Evolutionary conservation across 2,797 vertebrate species (phyloP).

Genomic region (Poecilia wingei): DNA sequence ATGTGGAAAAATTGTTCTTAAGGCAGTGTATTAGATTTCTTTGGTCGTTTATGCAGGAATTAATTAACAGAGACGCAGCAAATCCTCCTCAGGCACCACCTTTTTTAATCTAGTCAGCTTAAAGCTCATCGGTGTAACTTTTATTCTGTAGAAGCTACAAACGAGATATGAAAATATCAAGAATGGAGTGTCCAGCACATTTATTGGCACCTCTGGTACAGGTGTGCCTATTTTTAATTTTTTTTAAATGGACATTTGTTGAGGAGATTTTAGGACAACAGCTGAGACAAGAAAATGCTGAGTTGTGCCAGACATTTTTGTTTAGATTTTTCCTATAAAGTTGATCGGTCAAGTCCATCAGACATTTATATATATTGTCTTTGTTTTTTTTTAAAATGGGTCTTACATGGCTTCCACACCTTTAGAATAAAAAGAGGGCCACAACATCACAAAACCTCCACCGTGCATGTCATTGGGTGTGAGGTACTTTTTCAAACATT

Average conservation of each 20-base stretch:
- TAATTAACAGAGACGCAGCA: slow-evolving; percentile 61
- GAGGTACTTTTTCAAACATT: neutral
- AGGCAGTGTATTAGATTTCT: slow-evolving; percentile 52
- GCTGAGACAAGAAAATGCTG: too few species aligned
- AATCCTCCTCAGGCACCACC: slow-evolving; percentile 63
- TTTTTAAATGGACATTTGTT: neutral
- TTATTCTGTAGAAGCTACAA: slow-evolving; percentile 23
- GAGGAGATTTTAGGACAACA: neutral
- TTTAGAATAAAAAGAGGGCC: neutral
- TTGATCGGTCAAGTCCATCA: neutral
- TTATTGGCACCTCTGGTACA: neutral
- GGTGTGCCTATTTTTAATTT: neutral
- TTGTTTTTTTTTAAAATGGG: neutral
- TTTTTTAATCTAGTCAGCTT: slow-evolving; percentile 70
- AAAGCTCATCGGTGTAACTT: slow-evolving; percentile 58
- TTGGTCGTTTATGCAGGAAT: slow-evolving; percentile 60
- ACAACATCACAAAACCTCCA: neutral
- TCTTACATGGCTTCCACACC: neutral
- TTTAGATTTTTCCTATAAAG: neutral
- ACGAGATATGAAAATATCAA: slow-evolving; percentile 30
- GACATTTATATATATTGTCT: neutral
- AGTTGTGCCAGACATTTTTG: neutral
- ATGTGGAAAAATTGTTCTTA: slow-evolving; percentile 35
- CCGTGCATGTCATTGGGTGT: neutral
- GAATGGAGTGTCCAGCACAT: slow-evolving; percentile 4